A percentile compares a stretch with the other conserved stretches of the same genome.
Conservation (phyloP, 2,797 vertebrate genomes). For the Meda fulgida region DNA sequence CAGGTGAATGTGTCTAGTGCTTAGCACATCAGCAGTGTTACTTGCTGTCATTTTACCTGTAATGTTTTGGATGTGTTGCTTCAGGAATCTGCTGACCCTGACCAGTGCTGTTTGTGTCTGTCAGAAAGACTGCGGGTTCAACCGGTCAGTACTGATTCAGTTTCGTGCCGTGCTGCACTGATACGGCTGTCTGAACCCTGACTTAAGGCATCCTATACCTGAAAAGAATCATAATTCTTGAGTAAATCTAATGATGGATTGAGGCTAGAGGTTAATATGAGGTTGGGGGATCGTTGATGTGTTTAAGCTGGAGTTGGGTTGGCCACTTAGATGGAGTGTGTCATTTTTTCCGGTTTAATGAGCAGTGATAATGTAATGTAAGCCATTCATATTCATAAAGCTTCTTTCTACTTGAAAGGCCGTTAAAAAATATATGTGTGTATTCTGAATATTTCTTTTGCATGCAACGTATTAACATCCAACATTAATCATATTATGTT, state of each 20-base stretch:
- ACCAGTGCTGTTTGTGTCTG: not conserved
- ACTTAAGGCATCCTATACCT: not conserved
- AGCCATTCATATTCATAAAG: not conserved
- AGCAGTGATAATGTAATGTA: not conserved
- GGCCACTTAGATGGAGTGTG: not conserved
- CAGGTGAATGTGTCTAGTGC: not conserved
- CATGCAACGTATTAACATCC: not conserved
- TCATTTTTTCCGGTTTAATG: not conserved
- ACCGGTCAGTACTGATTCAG: slow-evolving; percentile 18
- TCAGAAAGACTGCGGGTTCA: not conserved
- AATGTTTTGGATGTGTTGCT: not conserved
- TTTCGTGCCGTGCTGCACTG: not conserved
- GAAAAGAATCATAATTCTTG: slow-evolving; percentile 27
- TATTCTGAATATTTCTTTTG: not conserved
- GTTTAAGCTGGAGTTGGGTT: slow-evolving; percentile 4
- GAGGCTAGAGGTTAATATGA: not conserved
- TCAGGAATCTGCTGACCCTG: slow-evolving; percentile 6
- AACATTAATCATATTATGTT: not conserved
- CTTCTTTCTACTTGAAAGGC: not conserved
- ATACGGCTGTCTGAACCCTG: slow-evolving; percentile 23
- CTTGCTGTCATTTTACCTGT: not conserved
- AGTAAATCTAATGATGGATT: slow-evolving; percentile 31
- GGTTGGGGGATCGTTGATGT: not conserved
- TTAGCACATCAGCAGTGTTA: not conserved
- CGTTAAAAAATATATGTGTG: not conserved